Conservation (phyloP, 2,797 vertebrate genomes). For the Channallabes apus region DNA sequence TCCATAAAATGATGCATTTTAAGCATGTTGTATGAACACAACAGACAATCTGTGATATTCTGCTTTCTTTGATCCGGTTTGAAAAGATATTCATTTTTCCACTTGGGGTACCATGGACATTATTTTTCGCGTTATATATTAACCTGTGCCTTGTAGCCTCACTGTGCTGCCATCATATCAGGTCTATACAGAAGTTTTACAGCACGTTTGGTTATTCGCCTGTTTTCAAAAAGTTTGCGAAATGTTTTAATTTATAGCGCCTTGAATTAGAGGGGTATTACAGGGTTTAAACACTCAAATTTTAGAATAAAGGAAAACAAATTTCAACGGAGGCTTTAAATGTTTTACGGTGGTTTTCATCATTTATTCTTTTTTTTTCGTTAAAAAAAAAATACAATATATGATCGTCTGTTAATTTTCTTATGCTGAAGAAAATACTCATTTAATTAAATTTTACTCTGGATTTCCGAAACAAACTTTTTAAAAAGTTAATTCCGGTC, state of each 20-base stretch:
- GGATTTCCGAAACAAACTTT: neutral
- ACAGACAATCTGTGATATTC: neutral
- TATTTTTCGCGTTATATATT: slow-evolving; percentile 72
- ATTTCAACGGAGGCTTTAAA: neutral
- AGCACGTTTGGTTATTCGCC: neutral
- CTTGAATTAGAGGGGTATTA: neutral
- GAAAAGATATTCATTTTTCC: slow-evolving; percentile 70
- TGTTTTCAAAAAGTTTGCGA: neutral
- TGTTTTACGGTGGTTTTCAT: too few relatives aligned
- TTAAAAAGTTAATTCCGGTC: neutral
- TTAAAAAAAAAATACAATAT: neutral
- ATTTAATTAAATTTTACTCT: neutral
- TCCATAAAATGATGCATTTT: neutral
- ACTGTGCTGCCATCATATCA: slow-evolving; percentile 75
- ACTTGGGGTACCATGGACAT: slow-evolving; percentile 70
- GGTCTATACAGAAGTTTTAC: slow-evolving; percentile 68
- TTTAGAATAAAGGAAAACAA: neutral
- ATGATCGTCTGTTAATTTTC: neutral
- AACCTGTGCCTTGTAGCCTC: slow-evolving; percentile 45
- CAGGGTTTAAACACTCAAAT: neutral
- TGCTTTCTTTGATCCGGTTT: slow-evolving; percentile 52
- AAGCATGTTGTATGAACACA: neutral
- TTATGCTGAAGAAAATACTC: neutral
- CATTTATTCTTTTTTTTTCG: too few relatives aligned
- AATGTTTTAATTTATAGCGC: too few relatives aligned